Conservation (phyloP, 1,140 invertebrate species). For the Scylla paramamosain region DNA sequence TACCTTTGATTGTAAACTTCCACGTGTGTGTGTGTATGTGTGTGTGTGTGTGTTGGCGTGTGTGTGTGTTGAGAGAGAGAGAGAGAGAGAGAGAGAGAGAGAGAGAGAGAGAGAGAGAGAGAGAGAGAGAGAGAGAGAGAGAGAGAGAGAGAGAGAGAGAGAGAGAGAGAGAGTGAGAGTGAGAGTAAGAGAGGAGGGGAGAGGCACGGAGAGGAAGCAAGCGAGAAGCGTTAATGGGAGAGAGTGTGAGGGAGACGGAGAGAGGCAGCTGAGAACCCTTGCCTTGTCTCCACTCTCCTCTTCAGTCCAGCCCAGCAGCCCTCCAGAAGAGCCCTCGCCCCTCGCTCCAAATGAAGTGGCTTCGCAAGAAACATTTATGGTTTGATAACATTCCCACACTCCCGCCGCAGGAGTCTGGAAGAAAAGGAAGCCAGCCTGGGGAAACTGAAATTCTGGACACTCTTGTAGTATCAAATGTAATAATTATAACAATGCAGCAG, state of each 20-base stretch:
- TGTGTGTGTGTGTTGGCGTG: no score
- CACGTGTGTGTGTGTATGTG: no score
- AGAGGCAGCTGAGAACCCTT: constrained; percentile 10
- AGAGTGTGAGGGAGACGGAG: neutral
- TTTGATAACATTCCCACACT: neutral
- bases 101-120: neutral
- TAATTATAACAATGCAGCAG: no score
- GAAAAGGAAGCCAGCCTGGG: neutral
- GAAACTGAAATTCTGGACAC: no score
- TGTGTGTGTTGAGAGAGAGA: no score
- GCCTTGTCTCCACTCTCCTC: neutral
- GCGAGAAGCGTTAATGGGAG: neutral
- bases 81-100: no score
- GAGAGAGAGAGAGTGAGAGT: neutral
- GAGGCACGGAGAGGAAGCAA: neutral
- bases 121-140: neutral
- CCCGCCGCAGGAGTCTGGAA: neutral
- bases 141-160: neutral
- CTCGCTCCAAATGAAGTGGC: constrained; percentile 10
- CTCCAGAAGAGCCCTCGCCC: neutral
- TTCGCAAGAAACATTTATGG: constrained; percentile 13
- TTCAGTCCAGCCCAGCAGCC: neutral
- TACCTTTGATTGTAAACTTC: no score
- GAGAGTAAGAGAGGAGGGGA: no score
- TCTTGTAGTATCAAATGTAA: no score